Base-by-base conservation (phyloP, 1,140 invertebrate species). In the Pantala flavescens region DNA sequence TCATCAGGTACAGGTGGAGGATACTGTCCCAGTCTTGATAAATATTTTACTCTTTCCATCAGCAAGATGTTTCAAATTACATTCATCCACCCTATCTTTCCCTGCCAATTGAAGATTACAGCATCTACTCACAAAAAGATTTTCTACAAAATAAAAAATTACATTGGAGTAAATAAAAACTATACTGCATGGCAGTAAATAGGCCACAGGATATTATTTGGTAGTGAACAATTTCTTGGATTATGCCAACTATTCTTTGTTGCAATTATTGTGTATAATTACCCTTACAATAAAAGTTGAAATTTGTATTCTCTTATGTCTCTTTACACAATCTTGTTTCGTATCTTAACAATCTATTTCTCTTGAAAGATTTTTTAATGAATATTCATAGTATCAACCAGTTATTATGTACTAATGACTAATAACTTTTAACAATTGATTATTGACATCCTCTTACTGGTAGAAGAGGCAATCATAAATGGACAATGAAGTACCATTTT, bases 1-100 rank as follows among this genome's bases (percentile, higher is more conserved):
- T 63, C 49, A 63, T 63, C 49, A 63, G 49, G 49, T 63, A 63
- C 49, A 63, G 49, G 49, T 63, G 49, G 49, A 63, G 49, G 16
- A 63, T 63, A 63, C 49, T 63, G 49, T 7, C 49, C 49, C 49
- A 63, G 49, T 63, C 49, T 63, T 63, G 49, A 63, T 1, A 63
- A 63, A 63, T 21, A 1, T 19, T 63, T 63, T 12, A 63, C 49
- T 63, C 2, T 9, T 36, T 36, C 28, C 9, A 36, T 5, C 28
- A 36, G 28, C 9, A 9, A 36, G 28, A 36, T 2, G 28, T 36
- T 36, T 36, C 9, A 36, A 36, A 36, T 36, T 36, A 36, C 28
- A 36, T 36, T 36, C 9, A 36, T 36, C 28, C 28, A 36, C 28
- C 28, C 9, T 36, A 36, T 36, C 28, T 36, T 36, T 36, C 9